Conservation (phyloP, 2,113 vertebrate genomes). For the Otus sunia region DNA sequence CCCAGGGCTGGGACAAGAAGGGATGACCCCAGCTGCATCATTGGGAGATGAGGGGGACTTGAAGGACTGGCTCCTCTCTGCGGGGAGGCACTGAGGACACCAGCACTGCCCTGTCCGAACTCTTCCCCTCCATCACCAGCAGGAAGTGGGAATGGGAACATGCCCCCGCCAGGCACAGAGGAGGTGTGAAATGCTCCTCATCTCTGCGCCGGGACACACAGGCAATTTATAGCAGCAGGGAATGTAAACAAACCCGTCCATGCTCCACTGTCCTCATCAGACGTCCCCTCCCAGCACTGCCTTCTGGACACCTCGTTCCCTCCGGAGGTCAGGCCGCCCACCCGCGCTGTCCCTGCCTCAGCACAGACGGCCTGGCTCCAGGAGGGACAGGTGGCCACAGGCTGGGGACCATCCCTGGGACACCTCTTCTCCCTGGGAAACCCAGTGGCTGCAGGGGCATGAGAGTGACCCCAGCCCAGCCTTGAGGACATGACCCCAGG, state of each 20-base stretch:
- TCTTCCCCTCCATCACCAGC: background rate
- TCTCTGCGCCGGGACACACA: background rate
- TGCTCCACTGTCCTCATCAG: background rate
- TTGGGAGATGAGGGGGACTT: background rate
- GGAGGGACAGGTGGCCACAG: background rate
- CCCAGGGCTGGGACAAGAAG: background rate
- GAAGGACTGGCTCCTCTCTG: background rate
- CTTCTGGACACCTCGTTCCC: constrained; percentile 16
- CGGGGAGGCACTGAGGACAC: background rate
- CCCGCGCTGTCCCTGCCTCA: background rate
- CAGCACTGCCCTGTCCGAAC: fast-evolving
- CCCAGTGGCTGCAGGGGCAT: background rate
- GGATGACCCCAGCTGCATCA: background rate
- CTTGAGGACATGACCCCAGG: background rate
- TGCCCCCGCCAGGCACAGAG: background rate
- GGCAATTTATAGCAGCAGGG: constrained; percentile 59
- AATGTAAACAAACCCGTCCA: constrained; percentile 43
- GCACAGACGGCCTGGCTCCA: background rate
- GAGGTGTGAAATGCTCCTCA: constrained; percentile 32
- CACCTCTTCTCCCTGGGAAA: background rate
- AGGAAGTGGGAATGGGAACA: background rate
- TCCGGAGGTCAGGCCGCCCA: background rate
- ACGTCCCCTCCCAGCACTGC: fast-evolving
- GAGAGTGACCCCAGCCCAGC: background rate
- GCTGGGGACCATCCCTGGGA: background rate